Evolutionary conservation across 2,888 invertebrate species (phyloP), one percentile per base, ranked within the genome.

Genomic region (Metacarcinus magister): DNA sequence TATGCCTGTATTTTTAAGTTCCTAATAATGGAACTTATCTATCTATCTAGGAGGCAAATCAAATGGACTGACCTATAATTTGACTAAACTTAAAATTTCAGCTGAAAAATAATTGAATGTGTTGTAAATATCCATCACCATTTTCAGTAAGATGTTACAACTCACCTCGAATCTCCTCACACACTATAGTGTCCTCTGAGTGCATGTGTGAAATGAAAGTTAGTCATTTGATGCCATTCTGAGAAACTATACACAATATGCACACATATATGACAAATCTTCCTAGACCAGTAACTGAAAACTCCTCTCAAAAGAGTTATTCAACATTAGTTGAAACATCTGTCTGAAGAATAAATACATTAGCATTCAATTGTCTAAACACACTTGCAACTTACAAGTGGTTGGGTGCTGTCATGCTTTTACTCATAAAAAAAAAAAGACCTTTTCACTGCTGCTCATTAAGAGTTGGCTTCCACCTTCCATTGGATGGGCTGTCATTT

Each of bases 121-220:
- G 23, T 60, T 60, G 23, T 23, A 60, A 60, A 60, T 60, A 60
- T 4, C 4, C 23, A 23, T 60, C 60, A 60, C 60, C 60, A 60
- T 60, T 23, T 60, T 60, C 32, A 39, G 13, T 19, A 39, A 39
- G 87, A 87, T 16, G 2, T 39, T n/a, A 28, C 28, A 39, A 87
- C 96, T 96, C 94, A 96, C 96, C 96, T 94, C 94, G 95, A 23
- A 94, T 92, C 92, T 96, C 96, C 67, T 96, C 96, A 94, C 94
- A 95, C 89, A 94, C 92, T 82, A 94, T 75, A 60, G 90, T 43
- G 87, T 96, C 96, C 96, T 96, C 96, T 96, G 96, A 93, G 89
- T 54, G 96, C 96, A 96, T 95, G 96, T 46, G 93, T 96, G 90
- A 96, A 96, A 96, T 23, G 95, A 48, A 23, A 46, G 90, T 94